Base-by-base conservation (phyloP, 2,113 vertebrate species). In the Phalacrocorax carbo region DNA sequence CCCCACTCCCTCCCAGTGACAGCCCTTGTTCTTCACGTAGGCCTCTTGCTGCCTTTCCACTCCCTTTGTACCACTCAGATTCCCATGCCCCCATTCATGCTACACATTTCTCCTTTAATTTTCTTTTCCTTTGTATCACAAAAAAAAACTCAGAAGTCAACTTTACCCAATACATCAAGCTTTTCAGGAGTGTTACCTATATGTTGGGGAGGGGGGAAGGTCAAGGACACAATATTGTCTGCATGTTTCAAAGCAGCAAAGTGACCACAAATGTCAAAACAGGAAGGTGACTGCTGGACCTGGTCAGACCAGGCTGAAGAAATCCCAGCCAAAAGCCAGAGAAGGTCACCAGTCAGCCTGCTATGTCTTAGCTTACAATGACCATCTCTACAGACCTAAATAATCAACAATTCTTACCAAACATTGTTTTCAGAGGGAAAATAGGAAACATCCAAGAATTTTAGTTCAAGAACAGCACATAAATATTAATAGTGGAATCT, bases 381-480 rank as follows among this genome's bases (percentile, higher is more conserved):
- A 49, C 26, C 77, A 58, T 60, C 71, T 86, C 57, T 62, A 75
- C 30, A 66, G 48, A 44, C 32, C 68, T 70, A 90, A 86, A 55
- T 54, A 71, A 89, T 30, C 70, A 71, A 57, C 91, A 65, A 7
- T 46, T 76, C 57, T 90, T 61, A 95, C 51, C 51, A 91, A 91
- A 93, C 54, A 78, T 62, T 90, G 62, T 90, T 97, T 96, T 93
- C 73, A 90, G 62, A 89, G 36, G 44, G 44, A 93, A 90, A 95
- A 91, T 86, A 96, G 85, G 93, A 95, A 90, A 79, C n/a, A 92
- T 79, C 21, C 66, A 76, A 87, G 79, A 93, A 84, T 80, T 95
- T 94, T 29, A 89, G 65, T 76, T 85, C 82, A 83, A 79, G 17
- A 94, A 78, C 4, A 4, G 26, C 40, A 81, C 8, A 51, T 42